These are phyloP conservation scores for Ischnura elegans DNA, from an alignment of 2,888 invertebrate genomes.

Conservation along the genomic window DNA sequence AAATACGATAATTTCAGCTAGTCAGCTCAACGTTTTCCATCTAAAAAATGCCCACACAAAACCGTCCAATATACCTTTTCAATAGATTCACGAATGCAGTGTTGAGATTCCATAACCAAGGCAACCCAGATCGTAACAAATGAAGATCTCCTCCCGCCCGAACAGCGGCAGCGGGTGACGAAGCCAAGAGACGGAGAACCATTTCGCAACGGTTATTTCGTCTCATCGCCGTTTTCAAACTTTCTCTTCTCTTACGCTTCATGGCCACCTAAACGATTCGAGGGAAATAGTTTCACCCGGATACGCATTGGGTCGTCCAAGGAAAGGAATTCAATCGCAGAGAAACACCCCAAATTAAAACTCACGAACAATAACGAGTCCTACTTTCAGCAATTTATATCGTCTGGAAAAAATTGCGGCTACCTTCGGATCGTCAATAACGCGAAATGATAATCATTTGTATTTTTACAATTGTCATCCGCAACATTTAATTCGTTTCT, in stretches of 20 bases:
- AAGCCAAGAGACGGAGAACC: background rate
- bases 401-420: too few species aligned
- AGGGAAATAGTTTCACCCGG: background rate
- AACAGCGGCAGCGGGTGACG: background rate
- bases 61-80: too few species aligned
- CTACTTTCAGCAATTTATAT: too few species aligned
- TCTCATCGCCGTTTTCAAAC: background rate
- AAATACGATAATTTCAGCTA: too few species aligned
- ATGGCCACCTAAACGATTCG: background rate
- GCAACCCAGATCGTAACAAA: background rate
- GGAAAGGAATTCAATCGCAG: background rate
- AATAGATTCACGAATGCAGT: background rate
- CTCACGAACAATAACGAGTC: too few species aligned
- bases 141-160: background rate
- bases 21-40: too few species aligned
- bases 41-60: background rate
- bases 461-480: too few species aligned
- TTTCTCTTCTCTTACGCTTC: slow-evolving; percentile 4
- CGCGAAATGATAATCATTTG: too few species aligned
- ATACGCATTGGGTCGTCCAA: background rate
- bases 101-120: background rate
- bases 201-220: background rate
- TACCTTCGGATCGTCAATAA: too few species aligned
- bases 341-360: background rate
- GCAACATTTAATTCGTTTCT: too few species aligned